Evolutionary conservation across 1,140 invertebrate genomes (phyloP).

Genomic region (Carcinoscorpius rotundicauda): DNA sequence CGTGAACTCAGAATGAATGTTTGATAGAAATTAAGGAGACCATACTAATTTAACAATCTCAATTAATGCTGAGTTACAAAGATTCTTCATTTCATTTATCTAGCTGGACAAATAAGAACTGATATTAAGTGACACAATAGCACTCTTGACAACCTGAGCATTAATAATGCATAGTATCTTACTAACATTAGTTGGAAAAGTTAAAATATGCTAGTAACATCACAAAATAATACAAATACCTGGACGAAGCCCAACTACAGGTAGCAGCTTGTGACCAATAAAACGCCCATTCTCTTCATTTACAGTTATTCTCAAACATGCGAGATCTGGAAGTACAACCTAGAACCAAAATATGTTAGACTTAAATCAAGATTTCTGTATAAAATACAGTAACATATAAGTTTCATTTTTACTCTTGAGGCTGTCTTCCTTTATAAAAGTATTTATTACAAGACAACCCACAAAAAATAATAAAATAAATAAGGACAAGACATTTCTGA

Average conservation of each 20-base stretch:
- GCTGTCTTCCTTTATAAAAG: background rate
- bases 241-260: slow-evolving; percentile 88
- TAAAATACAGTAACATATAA: slow-evolving; percentile 15
- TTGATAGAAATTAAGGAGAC: too few species aligned
- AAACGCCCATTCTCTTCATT: slow-evolving; percentile 90
- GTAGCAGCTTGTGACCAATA: slow-evolving; percentile 90
- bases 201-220: slow-evolving; percentile 6
- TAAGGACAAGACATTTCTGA: too few species aligned
- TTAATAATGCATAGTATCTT: too few species aligned
- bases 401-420: background rate
- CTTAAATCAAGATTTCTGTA: slow-evolving; percentile 7
- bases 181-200: too few species aligned
- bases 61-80: too few species aligned
- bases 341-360: slow-evolving; percentile 30
- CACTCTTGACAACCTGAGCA: too few species aligned
- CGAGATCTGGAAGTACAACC: slow-evolving; percentile 94
- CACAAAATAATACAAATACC: slow-evolving; percentile 38
- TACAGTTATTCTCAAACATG: slow-evolving; percentile 85
- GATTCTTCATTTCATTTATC: too few species aligned
- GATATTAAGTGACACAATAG: too few species aligned
- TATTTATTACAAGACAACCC: background rate
- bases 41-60: too few species aligned
- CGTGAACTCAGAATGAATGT: too few species aligned
- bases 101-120: too few species aligned
- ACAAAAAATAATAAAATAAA: background rate